These are phyloP conservation scores for Sinohyriopsis cumingii DNA, from an alignment of 2,888 invertebrate genomes.

Conservation along the genomic window DNA sequence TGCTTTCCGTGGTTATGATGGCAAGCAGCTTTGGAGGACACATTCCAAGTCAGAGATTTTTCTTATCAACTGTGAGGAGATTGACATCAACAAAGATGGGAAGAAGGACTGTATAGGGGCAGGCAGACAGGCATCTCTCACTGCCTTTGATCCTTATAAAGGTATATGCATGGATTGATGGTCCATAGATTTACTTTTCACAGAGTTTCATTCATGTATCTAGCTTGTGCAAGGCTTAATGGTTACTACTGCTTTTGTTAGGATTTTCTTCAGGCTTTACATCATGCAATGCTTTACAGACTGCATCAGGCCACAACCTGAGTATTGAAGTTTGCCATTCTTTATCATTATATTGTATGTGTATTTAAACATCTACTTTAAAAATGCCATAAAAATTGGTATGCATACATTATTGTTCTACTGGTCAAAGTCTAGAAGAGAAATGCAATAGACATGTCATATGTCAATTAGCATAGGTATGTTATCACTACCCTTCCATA, in stretches of 20 bases:
- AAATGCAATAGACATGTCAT: no score
- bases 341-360: no score
- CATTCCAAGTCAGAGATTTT: conserved; percentile 49
- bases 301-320: no score
- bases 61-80: conserved; percentile 60
- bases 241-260: neutral
- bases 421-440: no score
- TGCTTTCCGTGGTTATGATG: conserved; percentile 65
- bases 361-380: no score
- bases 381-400: no score
- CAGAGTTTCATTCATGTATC: no score
- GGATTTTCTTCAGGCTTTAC: conserved; percentile 15
- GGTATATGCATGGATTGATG: conserved; percentile 36
- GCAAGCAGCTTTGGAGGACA: conserved; percentile 59
- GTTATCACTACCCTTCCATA: no score
- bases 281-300: conserved; percentile 19
- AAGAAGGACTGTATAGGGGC: conserved; percentile 64
- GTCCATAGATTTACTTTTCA: no score
- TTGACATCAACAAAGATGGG: conserved; percentile 66
- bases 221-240: neutral
- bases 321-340: no score
- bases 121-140: conserved; percentile 55
- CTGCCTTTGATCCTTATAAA: conserved; percentile 63
- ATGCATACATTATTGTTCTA: no score
- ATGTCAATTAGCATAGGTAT: no score